Evolutionary conservation across 2,797 vertebrate species (phyloP), one percentile per base, ranked within the genome.

Genomic region (Lagodon rhomboides): DNA sequence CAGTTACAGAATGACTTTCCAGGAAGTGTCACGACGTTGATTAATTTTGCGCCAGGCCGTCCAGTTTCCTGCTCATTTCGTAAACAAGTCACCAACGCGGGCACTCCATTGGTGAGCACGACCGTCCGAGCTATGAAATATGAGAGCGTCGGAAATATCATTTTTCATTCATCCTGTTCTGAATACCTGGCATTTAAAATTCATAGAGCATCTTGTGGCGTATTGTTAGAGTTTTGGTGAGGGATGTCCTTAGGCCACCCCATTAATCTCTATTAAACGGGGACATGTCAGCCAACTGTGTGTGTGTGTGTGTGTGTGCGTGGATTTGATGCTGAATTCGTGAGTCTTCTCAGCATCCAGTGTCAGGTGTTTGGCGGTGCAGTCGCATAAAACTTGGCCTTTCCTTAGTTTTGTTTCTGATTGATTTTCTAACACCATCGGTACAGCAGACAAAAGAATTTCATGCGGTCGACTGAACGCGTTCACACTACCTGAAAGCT

Each of bases 231-330:
- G 83, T 75, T 81, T 72, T 85, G 83, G 62, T 82, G 87, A 84
- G 83, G 84, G 82, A 89, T 92, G 90, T 91, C 85, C 87, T 85
- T 77, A 73, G 85, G 87, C 83, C 71, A 75, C 68, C 79, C 76
- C 86, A 92, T 92, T 93, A 79, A 92, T 95, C 90, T 92, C 68
- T 90, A 89, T 92, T 92, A 91, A 90, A 88, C 46, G 77, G 51
- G 83, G 75, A 87, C 80, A 79, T 82, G 85, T 90, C 82, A 86
- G 72, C 51, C 53, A 68, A 41, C 56, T 70, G 20, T 77, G 68
- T 79, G n/a, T 76, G 68, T 79, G 70, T 85, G 77, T 87, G 67
- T 76, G 53, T 71, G 51, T 76, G 49, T 64, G 70, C 73, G 72
- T 82, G 74, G 23, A 77, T 23, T 76, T 34, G 56, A 66, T 76